Base-by-base conservation (phyloP, 2,888 invertebrate genomes). In the Caenorhabditis sp. region DNA sequence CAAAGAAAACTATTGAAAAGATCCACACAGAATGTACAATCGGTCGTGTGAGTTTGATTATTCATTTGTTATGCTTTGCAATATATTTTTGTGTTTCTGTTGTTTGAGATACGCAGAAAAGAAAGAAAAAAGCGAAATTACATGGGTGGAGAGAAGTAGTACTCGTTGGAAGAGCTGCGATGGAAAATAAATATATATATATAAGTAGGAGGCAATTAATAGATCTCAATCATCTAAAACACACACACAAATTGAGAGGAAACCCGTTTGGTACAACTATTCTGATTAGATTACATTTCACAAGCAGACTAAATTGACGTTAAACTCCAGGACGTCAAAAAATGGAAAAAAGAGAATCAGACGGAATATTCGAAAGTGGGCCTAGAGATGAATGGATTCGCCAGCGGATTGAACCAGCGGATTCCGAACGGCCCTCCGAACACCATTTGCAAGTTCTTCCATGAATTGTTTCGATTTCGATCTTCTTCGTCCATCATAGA, bases 351-450 rank as follows among this genome's bases (percentile, higher is more conserved):
- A 59, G 41, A 35, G n/a, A 27, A 58, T 41, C 92, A 95, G 83
- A 95, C 95, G 78, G 94, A 94, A 91, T 95, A 95, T 85, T 95
- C 92, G 90, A 94, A 94, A 86, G 93, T 92, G 88, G 94, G 94
- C 82, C 93, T 92, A 52, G 93, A 74, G 20, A 82, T 50, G 59
- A 86, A 87, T 11, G 94, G 92, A 62, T 92, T 92, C 8, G 94
- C 93, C 90, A 99, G 96, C 0, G 96, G 96, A 15, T 94, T 95
- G 88, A 96, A 93, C 99, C 98, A 99, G 3, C 94, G 92, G 62
- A 96, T 90, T 0, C 95, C 95, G 90, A 98, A 96, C 13, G 96
- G 92, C 61, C 91, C 90, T 24, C 99, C 99, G 90, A 99, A 99
- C 3, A 99, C 98, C 0, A 95, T 93, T 89, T 81, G 80, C 48